Percentiles rank a stretch among this genome's conserved stretches.
Conservation (phyloP, 2,888 invertebrate genomes). For the Nemurella pictetii region DNA sequence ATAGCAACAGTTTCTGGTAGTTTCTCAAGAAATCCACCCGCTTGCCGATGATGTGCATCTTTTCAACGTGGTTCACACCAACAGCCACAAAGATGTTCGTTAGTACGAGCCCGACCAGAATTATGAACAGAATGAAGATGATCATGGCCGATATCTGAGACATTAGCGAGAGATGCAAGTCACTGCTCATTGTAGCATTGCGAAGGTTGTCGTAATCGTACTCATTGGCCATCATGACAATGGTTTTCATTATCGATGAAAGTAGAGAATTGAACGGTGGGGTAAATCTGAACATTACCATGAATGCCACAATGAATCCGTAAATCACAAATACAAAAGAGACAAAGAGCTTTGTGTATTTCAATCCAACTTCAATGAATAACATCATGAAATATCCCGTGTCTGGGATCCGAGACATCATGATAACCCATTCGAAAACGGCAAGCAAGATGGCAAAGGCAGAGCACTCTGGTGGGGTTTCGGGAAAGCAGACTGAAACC, state of each 20-base stretch:
- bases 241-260: background rate
- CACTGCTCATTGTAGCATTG: background rate
- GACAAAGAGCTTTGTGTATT: background rate
- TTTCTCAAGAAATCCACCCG: background rate
- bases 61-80: background rate
- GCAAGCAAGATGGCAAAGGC: background rate
- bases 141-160: background rate
- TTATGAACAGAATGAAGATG: constrained; percentile 2
- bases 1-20: background rate
- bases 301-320: background rate
- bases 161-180: background rate
- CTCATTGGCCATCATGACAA: constrained; percentile 28
- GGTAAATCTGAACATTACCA: background rate
- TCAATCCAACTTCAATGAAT: background rate
- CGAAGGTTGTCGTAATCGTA: background rate
- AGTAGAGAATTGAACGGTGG: background rate
- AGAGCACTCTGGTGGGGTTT: background rate
- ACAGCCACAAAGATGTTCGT: background rate
- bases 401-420: background rate
- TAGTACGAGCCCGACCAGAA: background rate
- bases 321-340: background rate
- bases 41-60: background rate
- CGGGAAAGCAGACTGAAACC: background rate
- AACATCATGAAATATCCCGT: constrained; percentile 3
- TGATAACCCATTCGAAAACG: background rate